Conservation (phyloP, 2,888 invertebrate species). For the Acrocyrtus sp. region DNA sequence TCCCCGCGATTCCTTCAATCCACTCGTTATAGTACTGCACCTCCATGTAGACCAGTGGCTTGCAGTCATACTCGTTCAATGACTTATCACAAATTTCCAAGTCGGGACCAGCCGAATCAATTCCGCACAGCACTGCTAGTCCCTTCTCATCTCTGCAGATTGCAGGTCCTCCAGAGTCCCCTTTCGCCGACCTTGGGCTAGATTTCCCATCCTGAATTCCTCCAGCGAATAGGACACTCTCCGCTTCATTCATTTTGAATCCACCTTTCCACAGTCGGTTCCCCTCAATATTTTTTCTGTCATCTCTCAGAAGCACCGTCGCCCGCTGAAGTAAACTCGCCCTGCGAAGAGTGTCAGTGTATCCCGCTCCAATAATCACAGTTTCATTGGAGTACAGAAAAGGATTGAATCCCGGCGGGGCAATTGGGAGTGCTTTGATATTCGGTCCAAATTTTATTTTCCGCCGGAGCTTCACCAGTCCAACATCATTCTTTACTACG, state of each 20-base stretch:
- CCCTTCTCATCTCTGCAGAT: slow-evolving; percentile 17
- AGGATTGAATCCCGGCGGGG: background rate
- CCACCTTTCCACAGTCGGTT: background rate
- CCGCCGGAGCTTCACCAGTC: background rate
- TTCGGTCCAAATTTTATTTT: slow-evolving; percentile 9
- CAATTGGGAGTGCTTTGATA: slow-evolving; percentile 12
- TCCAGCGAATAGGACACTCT: slow-evolving; percentile 8
- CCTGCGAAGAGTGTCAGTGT: background rate
- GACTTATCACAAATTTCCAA: slow-evolving; percentile 5
- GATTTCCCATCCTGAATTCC: slow-evolving; percentile 7
- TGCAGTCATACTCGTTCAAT: background rate
- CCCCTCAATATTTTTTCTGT: background rate
- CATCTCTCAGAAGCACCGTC: slow-evolving; percentile 4
- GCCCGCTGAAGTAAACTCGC: no score
- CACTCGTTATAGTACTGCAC: slow-evolving; percentile 3
- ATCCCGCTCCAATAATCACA: slow-evolving; percentile 17
- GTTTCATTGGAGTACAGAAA: background rate
- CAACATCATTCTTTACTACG: slow-evolving; percentile 11
- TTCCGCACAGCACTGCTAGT: slow-evolving; percentile 6
- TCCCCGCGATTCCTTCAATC: slow-evolving; percentile 8
- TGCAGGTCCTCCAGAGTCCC: slow-evolving; percentile 15
- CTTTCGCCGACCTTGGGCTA: slow-evolving; percentile 8
- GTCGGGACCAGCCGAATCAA: slow-evolving; percentile 1
- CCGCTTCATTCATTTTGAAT: background rate
- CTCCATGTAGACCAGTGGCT: background rate